Percentiles rank a stretch among this genome's conserved stretches.
Conservation (phyloP, 1,140 invertebrate genomes). For the Hirudo medicinalis region DNA sequence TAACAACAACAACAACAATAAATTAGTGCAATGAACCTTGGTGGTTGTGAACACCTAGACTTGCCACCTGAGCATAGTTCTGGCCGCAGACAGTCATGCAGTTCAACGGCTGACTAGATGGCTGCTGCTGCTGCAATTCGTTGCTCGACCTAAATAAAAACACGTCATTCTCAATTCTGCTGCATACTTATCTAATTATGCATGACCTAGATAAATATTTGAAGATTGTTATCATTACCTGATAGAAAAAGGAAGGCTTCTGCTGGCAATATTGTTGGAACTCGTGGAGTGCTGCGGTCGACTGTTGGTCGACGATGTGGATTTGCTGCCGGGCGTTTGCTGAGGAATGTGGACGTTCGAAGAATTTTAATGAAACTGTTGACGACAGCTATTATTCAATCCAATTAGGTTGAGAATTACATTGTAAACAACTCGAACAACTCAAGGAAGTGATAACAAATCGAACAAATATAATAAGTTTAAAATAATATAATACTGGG, state of each 20-base stretch:
- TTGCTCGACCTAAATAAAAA: background rate
- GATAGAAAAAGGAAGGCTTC: background rate
- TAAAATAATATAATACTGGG: no score
- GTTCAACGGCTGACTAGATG: background rate
- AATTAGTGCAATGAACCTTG: background rate
- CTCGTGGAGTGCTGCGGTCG: background rate
- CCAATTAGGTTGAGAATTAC: no score
- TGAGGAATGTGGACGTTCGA: no score
- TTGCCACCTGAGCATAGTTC: conserved; percentile 8
- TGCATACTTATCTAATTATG: no score
- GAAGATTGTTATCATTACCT: background rate
- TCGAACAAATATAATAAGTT: no score
- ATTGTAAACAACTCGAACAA: no score
- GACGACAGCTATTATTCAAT: no score
- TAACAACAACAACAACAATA: background rate
- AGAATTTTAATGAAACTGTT: no score
- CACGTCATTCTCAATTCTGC: no score
- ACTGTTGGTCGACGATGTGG: background rate
- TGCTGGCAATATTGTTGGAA: background rate
- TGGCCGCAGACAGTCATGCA: background rate
- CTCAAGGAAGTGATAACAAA: no score
- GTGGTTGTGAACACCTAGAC: conserved; percentile 1
- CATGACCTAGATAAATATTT: no score
- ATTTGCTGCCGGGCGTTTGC: no score
- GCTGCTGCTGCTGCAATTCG: background rate